These are phyloP conservation scores for Daphoenositta chrysoptera DNA, from an alignment of 2,113 vertebrate genomes.

Conservation along the genomic window DNA sequence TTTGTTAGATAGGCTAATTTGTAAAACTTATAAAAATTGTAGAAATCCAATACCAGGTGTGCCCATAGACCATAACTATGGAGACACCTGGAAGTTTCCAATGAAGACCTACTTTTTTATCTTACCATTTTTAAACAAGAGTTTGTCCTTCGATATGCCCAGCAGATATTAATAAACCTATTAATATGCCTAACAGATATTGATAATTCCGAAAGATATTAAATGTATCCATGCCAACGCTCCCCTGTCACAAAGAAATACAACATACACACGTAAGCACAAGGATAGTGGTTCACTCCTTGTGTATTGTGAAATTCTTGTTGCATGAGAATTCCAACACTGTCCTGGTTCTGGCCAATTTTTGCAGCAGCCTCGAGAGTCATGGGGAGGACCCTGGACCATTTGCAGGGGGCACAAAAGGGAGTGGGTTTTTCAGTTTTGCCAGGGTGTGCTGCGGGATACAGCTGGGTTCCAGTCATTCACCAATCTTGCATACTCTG, in stretches of 20 bases:
- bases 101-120: background rate
- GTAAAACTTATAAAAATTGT: background rate
- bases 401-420: background rate
- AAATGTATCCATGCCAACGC: background rate
- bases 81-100: background rate
- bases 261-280: accelerated
- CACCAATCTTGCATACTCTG: background rate
- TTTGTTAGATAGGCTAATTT: background rate
- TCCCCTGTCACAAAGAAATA: background rate
- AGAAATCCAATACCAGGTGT: accelerated
- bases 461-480: background rate
- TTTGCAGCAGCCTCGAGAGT: background rate
- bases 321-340: background rate
- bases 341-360: background rate
- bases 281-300: background rate
- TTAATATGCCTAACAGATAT: background rate
- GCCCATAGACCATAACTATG: background rate
- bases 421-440: background rate
- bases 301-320: background rate
- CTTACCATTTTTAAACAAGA: background rate
- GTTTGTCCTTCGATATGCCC: background rate
- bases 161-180: background rate
- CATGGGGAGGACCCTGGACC: too few species aligned
- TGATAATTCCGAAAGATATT: background rate
- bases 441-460: accelerated